These are phyloP conservation scores for Amphiprion percula DNA, from an alignment of 2,113 vertebrate species.

Conservation along the genomic window DNA sequence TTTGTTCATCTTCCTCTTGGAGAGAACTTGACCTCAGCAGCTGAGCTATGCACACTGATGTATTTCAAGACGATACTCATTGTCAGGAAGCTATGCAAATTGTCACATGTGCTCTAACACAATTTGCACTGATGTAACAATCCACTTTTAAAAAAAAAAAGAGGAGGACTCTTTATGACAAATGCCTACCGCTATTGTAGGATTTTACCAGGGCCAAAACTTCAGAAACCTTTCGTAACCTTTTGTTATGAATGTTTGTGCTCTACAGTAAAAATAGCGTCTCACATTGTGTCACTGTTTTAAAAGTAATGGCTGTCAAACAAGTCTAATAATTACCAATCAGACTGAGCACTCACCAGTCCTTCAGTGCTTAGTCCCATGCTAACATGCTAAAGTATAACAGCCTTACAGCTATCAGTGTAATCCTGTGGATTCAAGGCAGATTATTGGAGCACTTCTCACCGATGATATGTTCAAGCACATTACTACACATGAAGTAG, in stretches of 20 bases:
- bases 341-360: neutral
- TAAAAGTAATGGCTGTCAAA: too few relatives aligned
- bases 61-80: conserved; percentile 11
- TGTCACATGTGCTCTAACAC: neutral
- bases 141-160: neutral
- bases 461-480: conserved; percentile 10
- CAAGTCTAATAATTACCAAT: neutral
- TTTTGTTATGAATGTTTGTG: too few relatives aligned
- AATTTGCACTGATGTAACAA: neutral
- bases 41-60: conserved; percentile 26
- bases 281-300: too few relatives aligned
- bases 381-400: conserved; percentile 8
- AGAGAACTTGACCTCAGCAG: conserved; percentile 55
- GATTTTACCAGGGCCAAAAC: too few relatives aligned
- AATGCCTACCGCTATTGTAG: too few relatives aligned
- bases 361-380: conserved; percentile 4
- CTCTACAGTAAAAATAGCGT: too few relatives aligned
- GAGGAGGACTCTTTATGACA: too few relatives aligned
- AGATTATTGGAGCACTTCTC: conserved; percentile 55
- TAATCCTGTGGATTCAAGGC: conserved; percentile 54
- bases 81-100: conserved; percentile 2
- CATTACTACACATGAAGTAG: neutral
- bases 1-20: conserved; percentile 44
- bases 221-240: too few relatives aligned
- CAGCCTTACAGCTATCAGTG: conserved; percentile 16